Base-by-base conservation (phyloP, 2,888 invertebrate genomes). In the Noctua fimbriata region DNA sequence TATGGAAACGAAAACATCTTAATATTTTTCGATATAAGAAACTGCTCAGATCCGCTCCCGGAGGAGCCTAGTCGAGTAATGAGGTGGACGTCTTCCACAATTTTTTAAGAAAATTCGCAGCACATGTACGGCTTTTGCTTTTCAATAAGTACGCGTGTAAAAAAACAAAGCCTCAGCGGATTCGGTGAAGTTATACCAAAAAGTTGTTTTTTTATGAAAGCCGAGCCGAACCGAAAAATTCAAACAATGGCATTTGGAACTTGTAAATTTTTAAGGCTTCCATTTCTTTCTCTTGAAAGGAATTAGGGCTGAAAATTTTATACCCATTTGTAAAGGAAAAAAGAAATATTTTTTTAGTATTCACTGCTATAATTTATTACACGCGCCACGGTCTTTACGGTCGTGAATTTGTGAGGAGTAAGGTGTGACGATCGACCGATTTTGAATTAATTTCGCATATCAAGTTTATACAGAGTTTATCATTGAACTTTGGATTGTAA, bases 1-100 rank as follows among this genome's bases (percentile, higher is more conserved):
- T n/a, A 28, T 16, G 21, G n/a, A n/a, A 18, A 16, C 10, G 12
- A 28, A 72, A 69, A 47, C 69, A 85, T 84, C 2, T 44, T 70
- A 44, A 5, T 18, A 44, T 28, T 32, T n/a, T 63, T 49, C 18
- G 28, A 58, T 9, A 32, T 7, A 66, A 41, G 14, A 58, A 58
- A 21, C 1, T 0, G 18, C n/a, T 52, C 9, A 10, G 58, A n/a
- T 49, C 69, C 58, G 28, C n/a, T 69, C 47, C 32, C 36, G 16
- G 9, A 28, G 14, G 28, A 78, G 41, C 44, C 12, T 24, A 28
- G 18, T 14, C 41, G n/a, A 49, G 16, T 65, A 73, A 58, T 83
- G 69, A 65, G 2, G 28, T 5, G 9, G 1, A 75, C 1, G 16
- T 1, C 14, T 2, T 14, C n/a, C 32, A 24, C 9, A 0, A 18